Conservation (phyloP, 2,888 invertebrate species). For the Drosophila dives region DNA sequence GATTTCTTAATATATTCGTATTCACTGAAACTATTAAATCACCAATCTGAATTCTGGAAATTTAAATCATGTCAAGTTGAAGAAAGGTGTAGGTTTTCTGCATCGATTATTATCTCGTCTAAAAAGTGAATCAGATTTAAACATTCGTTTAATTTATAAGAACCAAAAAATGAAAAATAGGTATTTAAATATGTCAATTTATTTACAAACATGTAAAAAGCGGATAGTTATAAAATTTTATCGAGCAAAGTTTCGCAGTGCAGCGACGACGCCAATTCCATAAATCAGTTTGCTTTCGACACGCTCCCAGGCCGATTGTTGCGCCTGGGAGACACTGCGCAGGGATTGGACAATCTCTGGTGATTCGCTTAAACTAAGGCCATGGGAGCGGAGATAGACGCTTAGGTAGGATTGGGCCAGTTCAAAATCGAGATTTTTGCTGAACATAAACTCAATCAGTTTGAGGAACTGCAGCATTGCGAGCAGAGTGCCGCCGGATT, state of each 20-base stretch:
- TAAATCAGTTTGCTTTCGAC: conserved; percentile 90
- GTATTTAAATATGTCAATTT: conserved; percentile 35
- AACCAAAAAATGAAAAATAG: not conserved
- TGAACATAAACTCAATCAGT: conserved; percentile 89
- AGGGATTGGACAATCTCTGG: conserved; percentile 87
- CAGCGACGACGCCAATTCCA: conserved; percentile 90
- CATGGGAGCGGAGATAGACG: conserved; percentile 93
- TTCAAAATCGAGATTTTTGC: conserved; percentile 93
- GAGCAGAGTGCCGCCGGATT: conserved; percentile 89
- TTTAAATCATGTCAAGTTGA: not conserved
- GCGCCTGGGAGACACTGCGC: conserved; percentile 87
- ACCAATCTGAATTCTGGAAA: not conserved
- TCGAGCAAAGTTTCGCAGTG: conserved; percentile 87
- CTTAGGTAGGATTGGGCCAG: conserved; percentile 95
- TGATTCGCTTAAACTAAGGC: conserved; percentile 87
- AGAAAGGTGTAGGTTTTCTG: not conserved
- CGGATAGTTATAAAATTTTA: conserved; percentile 39
- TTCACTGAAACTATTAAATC: not conserved
- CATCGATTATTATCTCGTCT: no score
- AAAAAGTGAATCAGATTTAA: no score
- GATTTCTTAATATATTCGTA: not conserved
- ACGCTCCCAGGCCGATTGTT: conserved; percentile 88
- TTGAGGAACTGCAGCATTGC: conserved; percentile 92
- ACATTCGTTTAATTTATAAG: not conserved
- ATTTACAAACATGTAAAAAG: conserved; percentile 38